A percentile compares a stretch with the other conserved stretches of the same genome.
Evolutionary conservation across 2,797 vertebrate genomes (phyloP).

Genomic region (Tiaroga cobitis): DNA sequence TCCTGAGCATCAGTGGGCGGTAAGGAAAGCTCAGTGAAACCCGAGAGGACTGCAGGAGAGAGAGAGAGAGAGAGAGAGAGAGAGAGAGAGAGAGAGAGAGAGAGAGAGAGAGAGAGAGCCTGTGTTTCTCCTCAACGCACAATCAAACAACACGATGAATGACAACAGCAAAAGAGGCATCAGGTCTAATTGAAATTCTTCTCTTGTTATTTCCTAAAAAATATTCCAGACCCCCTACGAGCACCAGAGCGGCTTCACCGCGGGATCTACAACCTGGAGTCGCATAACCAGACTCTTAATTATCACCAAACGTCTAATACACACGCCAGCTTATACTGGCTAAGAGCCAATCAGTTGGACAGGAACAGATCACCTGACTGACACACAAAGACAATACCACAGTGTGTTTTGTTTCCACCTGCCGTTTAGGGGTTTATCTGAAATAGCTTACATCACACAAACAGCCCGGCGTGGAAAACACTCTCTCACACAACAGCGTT

Average conservation of each 20-base stretch:
- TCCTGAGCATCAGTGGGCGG: constrained; percentile 22
- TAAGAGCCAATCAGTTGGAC: neutral
- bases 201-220: constrained; percentile 8
- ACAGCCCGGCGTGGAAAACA: neutral
- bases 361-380: neutral
- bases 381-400: no score
- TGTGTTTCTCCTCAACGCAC: neutral
- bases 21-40: constrained; percentile 33
- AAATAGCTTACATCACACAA: neutral
- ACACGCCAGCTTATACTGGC: neutral
- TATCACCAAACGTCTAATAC: neutral
- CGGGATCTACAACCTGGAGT: constrained; percentile 11
- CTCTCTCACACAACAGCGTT: neutral
- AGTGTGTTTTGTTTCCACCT: constrained; percentile 8
- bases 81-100: no score
- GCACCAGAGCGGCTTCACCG: neutral
- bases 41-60: neutral
- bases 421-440: neutral
- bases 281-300: constrained; percentile 14
- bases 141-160: neutral
- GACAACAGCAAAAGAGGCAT: constrained; percentile 18
- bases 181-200: constrained; percentile 20
- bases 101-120: neutral
- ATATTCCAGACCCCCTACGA: constrained; percentile 17
- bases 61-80: no score